Evolutionary conservation across 2,888 invertebrate genomes (phyloP), one percentile per base, ranked within the genome.

Genomic region (Nezara viridula): DNA sequence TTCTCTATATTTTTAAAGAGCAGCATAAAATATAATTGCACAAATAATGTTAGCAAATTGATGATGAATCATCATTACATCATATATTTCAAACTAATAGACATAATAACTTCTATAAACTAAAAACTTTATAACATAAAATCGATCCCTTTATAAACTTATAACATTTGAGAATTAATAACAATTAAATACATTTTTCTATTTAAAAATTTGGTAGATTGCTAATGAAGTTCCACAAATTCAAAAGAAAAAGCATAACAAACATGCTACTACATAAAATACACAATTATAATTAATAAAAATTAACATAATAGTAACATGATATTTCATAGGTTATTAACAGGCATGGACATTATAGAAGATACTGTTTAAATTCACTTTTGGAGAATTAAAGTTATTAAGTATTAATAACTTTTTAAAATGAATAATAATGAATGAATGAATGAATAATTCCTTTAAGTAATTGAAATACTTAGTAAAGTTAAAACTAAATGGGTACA

Each of bases 1-100:
- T 37, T 81, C 81, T 44, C 44, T 81, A 40, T 77, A 81, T 81
- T 81, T 81, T 81, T n/a, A 24, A 44, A 81, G 32, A 81, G 81
- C 81, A 81, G 81, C 24, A 81, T 81, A 40, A 81, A 81, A 81
- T 73, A 81, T 14, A 81, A 81, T 81, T 81, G 24, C 81, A 81
- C 81, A 81, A n/a, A 81, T 81, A 1, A 81, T 81, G 81, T 81
- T 81, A 81, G 44, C 44, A 24, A 5, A 44, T 21, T 16, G 44
- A 81, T 44, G n/a, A n/a, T 81, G n/a, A 47, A 47, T 44, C 44
- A 44, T 47, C n/a, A 81, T 81, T 73, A 37, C 19, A 73, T 14
- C 16, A 73, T 73, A 73, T 37, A 73, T 73, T 37, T 81, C n/a
- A 81, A 14, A 44, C 2, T 81, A 40, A 77, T 77, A 77, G 19